Evolutionary conservation across 2,113 vertebrate species (phyloP).

Genomic region (Eupsittula cactorum): DNA sequence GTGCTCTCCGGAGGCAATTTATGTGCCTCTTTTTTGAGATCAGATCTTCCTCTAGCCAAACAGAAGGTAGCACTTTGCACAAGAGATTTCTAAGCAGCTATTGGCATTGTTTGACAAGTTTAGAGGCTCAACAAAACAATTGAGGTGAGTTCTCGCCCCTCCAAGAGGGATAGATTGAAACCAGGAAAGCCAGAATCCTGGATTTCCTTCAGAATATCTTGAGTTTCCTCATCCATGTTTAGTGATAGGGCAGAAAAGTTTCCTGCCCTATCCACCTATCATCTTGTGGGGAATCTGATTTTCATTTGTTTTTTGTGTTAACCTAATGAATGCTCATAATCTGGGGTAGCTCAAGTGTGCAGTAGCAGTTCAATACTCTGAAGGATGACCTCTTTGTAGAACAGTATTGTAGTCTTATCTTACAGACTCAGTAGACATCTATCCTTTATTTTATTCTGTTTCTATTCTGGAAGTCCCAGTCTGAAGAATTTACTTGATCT

Average conservation of each 20-base stretch:
- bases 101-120: not conserved
- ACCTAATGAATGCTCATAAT: not conserved
- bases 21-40: not conserved
- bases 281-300: not conserved
- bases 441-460: not conserved
- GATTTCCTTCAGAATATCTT: not conserved
- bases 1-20: not conserved
- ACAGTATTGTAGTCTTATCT: not conserved
- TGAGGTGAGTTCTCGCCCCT: not conserved
- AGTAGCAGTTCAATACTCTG: not conserved
- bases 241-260: not conserved
- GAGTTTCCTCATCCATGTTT: not conserved
- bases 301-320: not conserved
- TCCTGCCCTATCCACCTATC: not conserved
- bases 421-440: not conserved
- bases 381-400: not conserved
- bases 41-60: not conserved
- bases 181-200: not conserved
- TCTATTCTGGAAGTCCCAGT: not conserved
- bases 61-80: not conserved
- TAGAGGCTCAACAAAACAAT: not conserved
- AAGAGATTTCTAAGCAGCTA: not conserved
- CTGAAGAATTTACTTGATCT: not conserved
- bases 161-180: not conserved
- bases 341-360: not conserved